Conservation (phyloP, 2,888 invertebrate genomes). For the Athrips mouffetella region DNA sequence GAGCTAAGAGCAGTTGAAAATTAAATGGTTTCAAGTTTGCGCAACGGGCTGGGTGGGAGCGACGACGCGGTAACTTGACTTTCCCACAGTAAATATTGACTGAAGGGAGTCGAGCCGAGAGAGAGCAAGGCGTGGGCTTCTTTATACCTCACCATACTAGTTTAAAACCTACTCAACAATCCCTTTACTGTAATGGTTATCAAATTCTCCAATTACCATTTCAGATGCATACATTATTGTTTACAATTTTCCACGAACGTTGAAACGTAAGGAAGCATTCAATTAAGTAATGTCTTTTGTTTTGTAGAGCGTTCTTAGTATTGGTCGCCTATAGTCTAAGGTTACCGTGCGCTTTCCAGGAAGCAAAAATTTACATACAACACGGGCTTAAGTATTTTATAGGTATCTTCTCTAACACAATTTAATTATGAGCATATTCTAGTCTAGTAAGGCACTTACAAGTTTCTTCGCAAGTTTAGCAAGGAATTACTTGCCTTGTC, state of each 20-base stretch:
- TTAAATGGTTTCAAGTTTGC: not conserved
- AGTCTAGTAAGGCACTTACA: no score
- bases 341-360: not conserved
- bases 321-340: not conserved
- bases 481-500: no score
- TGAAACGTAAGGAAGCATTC: not conserved
- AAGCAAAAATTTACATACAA: not conserved
- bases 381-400: not conserved
- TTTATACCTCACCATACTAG: not conserved
- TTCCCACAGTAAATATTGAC: not conserved
- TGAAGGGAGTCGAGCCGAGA: not conserved
- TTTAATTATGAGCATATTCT: no score
- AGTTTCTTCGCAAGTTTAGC: no score
- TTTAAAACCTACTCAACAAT: not conserved
- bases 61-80: not conserved
- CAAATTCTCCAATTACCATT: conserved; percentile 1
- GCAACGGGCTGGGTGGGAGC: not conserved
- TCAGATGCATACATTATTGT: conserved; percentile 1
- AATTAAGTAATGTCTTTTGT: not conserved
- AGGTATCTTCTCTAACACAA: no score
- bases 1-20: not conserved
- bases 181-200: not conserved
- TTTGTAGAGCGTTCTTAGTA: not conserved
- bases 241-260: conserved; percentile 2
- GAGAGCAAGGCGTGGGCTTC: not conserved